Evolutionary conservation across 2,113 vertebrate genomes (phyloP).

Genomic region (Vulpes lagopus): DNA sequence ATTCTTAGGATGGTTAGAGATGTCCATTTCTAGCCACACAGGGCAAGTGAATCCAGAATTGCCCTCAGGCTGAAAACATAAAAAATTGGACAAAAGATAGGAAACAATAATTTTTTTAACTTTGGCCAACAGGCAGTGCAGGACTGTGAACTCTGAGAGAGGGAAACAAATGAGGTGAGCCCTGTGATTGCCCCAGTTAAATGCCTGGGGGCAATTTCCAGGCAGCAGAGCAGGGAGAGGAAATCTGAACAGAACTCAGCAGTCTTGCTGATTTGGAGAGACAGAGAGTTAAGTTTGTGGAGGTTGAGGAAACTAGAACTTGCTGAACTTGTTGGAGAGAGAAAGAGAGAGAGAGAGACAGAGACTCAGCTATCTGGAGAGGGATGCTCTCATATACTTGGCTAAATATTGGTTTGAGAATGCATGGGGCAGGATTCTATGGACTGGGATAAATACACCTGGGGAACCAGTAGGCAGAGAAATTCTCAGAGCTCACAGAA

Average conservation of each 20-base stretch:
- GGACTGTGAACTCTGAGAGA: not conserved
- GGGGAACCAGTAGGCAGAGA: not conserved
- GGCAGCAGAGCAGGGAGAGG: not conserved
- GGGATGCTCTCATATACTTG: not conserved
- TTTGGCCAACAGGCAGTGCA: not conserved
- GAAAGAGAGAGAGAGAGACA: not conserved
- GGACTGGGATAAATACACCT: not conserved
- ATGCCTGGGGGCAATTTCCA: not conserved
- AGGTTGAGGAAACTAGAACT: not conserved
- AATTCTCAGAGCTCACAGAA: not conserved
- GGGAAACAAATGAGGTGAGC: not conserved
- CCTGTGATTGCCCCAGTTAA: rapidly evolving
- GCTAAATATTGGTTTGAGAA: not conserved
- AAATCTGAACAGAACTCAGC: not conserved
- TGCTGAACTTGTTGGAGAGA: not conserved
- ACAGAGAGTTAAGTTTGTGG: not conserved
- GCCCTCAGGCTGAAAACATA: not conserved
- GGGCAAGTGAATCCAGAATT: not conserved
- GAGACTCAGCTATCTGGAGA: not conserved
- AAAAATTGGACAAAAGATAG: not conserved
- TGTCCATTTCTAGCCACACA: not conserved
- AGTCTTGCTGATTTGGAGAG: not conserved
- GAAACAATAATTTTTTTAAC: not conserved
- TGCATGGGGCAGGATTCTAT: not conserved
- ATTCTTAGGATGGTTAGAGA: not conserved